These are phyloP conservation scores for Neosilurus mollespiculum DNA, from an alignment of 2,797 vertebrate genomes.

Conservation along the genomic window DNA sequence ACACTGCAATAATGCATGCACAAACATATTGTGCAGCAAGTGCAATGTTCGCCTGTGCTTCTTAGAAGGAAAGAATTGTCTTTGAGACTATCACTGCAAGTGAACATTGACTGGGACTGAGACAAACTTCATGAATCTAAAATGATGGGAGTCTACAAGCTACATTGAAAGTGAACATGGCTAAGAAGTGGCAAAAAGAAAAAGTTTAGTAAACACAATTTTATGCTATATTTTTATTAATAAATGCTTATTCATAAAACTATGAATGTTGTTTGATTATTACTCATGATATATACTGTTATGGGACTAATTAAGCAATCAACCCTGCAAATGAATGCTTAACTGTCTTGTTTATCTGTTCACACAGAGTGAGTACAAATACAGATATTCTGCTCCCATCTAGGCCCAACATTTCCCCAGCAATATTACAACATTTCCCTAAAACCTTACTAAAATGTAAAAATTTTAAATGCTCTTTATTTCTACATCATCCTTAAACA, in stretches of 20 bases:
- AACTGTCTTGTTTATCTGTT: neutral
- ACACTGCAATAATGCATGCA: conserved; percentile 2
- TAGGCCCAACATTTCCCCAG: neutral
- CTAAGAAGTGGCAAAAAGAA: neutral
- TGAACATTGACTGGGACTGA: neutral
- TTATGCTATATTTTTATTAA: neutral
- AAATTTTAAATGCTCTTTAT: too few relatives aligned
- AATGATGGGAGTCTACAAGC: too few relatives aligned
- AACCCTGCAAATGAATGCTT: neutral
- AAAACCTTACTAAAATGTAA: too few relatives aligned
- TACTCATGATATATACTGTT: neutral
- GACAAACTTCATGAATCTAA: too few relatives aligned
- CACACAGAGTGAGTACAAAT: neutral
- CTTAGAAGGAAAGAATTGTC: neutral
- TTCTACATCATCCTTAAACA: too few relatives aligned
- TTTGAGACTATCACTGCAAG: neutral
- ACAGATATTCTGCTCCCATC: neutral
- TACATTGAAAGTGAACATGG: neutral
- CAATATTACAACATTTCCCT: too few relatives aligned
- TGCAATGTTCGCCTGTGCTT: neutral
- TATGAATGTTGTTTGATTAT: neutral
- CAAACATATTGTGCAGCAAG: neutral
- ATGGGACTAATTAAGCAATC: neutral
- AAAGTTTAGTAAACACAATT: neutral
- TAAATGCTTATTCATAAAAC: too few relatives aligned